phyloP scores from a whole-genome alignment of 1,140 invertebrate genomes.

The Triops longicaudatus region DNA sequence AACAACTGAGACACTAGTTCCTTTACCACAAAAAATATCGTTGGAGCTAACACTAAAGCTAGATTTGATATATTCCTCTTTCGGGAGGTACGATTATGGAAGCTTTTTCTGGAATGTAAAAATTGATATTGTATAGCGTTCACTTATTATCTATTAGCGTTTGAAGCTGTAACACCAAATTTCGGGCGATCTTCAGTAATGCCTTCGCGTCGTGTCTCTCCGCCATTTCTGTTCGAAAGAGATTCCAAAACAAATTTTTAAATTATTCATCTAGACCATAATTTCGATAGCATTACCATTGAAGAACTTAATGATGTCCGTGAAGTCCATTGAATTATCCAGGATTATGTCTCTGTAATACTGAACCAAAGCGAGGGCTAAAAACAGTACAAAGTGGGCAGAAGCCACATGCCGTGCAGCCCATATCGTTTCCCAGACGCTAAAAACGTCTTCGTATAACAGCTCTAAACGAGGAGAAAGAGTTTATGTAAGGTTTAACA shows the following conservation, averaged over 20 bases:
- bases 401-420: conserved; percentile 78
- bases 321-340: conserved; percentile 93
- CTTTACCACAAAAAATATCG: background rate
- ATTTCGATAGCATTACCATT: conserved; percentile 57
- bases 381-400: conserved; percentile 82
- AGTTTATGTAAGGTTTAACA: background rate
- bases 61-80: conserved; percentile 8
- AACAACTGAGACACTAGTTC: background rate
- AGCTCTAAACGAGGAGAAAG: conserved; percentile 52
- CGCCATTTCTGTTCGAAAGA: conserved; percentile 77
- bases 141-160: conserved; percentile 83
- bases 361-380: conserved; percentile 82
- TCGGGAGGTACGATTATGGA: background rate
- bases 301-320: conserved; percentile 95
- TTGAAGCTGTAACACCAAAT: conserved; percentile 77
- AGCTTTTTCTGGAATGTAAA: conserved; percentile 20
- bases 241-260: conserved; percentile 16
- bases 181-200: conserved; percentile 69
- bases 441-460: conserved; percentile 81
- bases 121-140: conserved; percentile 30
- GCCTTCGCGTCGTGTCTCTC: conserved; percentile 77
- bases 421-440: conserved; percentile 95
- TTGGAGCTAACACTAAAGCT: conserved; percentile 12
- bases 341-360: conserved; percentile 89
- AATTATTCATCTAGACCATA: background rate